Base-by-base conservation (phyloP, 2,797 vertebrate genomes). In the Tenualosa ilisha region DNA sequence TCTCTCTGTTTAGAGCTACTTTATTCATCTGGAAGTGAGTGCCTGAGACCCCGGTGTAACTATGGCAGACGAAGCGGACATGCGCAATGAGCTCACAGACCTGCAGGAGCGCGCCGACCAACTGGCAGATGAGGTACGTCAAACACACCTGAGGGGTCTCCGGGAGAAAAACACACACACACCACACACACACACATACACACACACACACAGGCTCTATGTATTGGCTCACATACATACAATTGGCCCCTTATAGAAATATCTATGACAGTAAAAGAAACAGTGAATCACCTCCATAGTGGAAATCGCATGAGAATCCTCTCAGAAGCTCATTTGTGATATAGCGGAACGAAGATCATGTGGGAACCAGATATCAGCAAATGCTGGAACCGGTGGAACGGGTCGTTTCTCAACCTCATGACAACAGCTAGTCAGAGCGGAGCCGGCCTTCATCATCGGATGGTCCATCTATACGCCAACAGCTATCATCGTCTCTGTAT, bases 81-180 rank as follows among this genome's bases (percentile, higher is more conserved):
- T 99, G 98, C 98, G 98, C 94, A 99, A 98, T 93, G 98, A 99
- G 94, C 93, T 99, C 94, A 94, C 97, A 26, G 97, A 99, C 94
- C 97, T 99, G 97, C 98, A 99, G 94, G 94, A 97, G 85, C 96
- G 97, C 83, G 98, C 97, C 0, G 98, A 99, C 94, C 97, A 99
- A 94, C 93, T 99, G 85, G 96, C 96, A 0, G 98, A 99, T 93
- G 98, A 99, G 95, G 98, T 99, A 85, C 72, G 68, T 75, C 63
- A 61, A 84, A 54, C 15, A 81, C 63, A 85, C 83, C 81, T 81
- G 61, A 53, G 22, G n/a, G 22, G n/a, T 61, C 13, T 37, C 22
- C 11, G n/a, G 59, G 59, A 61, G 59, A 22, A 22, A 24, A 6
- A 22, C 65, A 68, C 26, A 72, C 9, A 31, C 63, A 12, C 24